Conservation (phyloP, 2,113 vertebrate genomes). For the Gavia stellata region DNA sequence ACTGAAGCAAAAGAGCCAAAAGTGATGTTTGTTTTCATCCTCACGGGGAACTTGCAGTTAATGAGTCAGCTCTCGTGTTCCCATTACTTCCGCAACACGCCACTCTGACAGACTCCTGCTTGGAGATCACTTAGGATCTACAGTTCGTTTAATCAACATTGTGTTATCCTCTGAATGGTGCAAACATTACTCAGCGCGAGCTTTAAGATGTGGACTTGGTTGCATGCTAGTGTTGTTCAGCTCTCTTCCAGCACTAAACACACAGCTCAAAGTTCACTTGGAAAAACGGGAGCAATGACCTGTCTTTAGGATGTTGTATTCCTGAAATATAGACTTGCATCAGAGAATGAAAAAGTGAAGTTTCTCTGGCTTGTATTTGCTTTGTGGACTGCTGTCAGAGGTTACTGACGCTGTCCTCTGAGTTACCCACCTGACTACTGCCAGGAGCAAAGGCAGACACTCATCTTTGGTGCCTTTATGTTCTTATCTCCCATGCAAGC, state of each 20-base stretch:
- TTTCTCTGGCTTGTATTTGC: not conserved
- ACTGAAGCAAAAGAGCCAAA: not conserved
- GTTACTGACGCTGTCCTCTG: not conserved
- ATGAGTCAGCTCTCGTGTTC: not conserved
- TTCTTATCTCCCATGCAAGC: not conserved
- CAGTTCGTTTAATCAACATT: not conserved
- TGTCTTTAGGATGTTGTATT: not conserved
- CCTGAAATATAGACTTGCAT: not conserved
- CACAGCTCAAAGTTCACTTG: not conserved
- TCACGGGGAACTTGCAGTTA: not conserved
- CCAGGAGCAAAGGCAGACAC: not conserved
- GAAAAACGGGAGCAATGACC: not conserved
- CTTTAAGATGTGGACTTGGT: not conserved
- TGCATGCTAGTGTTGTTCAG: not conserved
- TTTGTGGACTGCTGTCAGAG: not conserved
- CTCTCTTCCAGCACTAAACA: not conserved
- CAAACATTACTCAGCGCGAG: not conserved
- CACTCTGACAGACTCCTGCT: not conserved
- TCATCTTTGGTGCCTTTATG: not conserved
- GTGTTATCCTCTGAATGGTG: not conserved
- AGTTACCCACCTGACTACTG: not conserved
- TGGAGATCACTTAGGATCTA: not conserved
- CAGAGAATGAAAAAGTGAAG: not conserved
- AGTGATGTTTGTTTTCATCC: not conserved
- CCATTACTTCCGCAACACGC: not conserved